These are phyloP conservation scores for Clarias macrocephalus DNA, from an alignment of 2,113 vertebrate species.

Conservation along the genomic window DNA sequence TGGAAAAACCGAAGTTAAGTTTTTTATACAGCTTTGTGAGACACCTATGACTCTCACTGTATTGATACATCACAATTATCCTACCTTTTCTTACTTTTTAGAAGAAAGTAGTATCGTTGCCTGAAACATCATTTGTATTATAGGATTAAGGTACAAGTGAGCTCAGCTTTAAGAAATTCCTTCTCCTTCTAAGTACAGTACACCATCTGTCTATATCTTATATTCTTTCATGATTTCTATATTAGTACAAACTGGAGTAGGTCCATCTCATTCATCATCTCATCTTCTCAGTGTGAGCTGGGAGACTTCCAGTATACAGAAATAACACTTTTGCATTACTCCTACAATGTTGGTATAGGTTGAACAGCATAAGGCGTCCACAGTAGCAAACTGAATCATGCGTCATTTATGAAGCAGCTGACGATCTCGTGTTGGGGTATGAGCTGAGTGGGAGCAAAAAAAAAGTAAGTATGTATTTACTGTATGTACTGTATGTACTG, in stretches of 20 bases:
- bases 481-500: not conserved
- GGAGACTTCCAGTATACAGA: conserved; percentile 6
- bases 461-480: not conserved
- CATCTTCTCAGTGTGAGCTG: conserved; percentile 10
- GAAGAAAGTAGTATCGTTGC: not conserved
- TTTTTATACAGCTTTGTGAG: not conserved
- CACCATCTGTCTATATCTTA: conserved; percentile 20
- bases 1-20: conserved; percentile 3
- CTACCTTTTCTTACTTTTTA: not conserved
- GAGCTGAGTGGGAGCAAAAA: not conserved
- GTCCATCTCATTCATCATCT: conserved; percentile 40
- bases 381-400: conserved; percentile 6
- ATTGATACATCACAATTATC: conserved; percentile 17
- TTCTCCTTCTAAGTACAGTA: conserved; percentile 5
- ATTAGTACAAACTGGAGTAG: conserved; percentile 22
- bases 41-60: conserved; percentile 15
- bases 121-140: not conserved
- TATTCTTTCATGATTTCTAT: conserved; percentile 25
- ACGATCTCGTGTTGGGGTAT: not conserved
- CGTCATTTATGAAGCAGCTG: not conserved
- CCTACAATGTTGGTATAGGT: not conserved
- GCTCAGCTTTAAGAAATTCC: conserved; percentile 10
- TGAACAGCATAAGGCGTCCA: not conserved
- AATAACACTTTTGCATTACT: not conserved
- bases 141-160: not conserved